Evolutionary conservation across 2,888 invertebrate genomes (phyloP), one percentile per base, ranked within the genome.

Genomic region (Dasypolia templi): DNA sequence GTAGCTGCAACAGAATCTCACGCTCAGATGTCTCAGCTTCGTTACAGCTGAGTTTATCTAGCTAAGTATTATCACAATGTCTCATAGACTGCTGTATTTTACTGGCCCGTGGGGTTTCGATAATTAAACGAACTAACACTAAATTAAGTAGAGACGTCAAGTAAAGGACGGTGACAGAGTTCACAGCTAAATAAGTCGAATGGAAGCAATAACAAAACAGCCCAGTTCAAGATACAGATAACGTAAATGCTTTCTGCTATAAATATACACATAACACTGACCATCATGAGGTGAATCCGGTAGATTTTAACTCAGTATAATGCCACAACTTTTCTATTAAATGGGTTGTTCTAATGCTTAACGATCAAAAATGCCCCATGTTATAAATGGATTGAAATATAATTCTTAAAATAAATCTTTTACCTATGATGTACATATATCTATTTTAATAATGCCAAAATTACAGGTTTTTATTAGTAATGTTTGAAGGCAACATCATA

Each of bases 51-150:
- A 86, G 86, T 86, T 87, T 90, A 90, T 90, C 91, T 93, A 92
- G 93, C 92, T 94, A 93, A 93, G 91, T 92, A 92, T 91, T 95
- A 96, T 96, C 96, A 96, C 96, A 96, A 94, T 94, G 95, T 96
- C 95, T 95, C 94, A 93, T 88, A 95, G 95, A 96, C 95, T 92
- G 92, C 87, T 93, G 93, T 90, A 92, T 91, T 88, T 92, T 95
- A 95, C 96, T 95, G 96, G 96, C 96, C 96, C 94, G 92, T 90
- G 92, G 94, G 94, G 93, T 91, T 91, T 92, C 89, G 89, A 91
- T 89, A 92, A 93, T 92, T 93, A 94, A 87, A 93, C 90, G 90
- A 94, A 94, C 94, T 94, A 94, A 92, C 89, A 94, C 94, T 95
- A 95, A 95, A 95, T 95, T 95, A 95, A 96, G 95, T 95, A 95